phyloP scores from a whole-genome alignment of 1,140 invertebrate species.

The Anastrepha ludens region DNA sequence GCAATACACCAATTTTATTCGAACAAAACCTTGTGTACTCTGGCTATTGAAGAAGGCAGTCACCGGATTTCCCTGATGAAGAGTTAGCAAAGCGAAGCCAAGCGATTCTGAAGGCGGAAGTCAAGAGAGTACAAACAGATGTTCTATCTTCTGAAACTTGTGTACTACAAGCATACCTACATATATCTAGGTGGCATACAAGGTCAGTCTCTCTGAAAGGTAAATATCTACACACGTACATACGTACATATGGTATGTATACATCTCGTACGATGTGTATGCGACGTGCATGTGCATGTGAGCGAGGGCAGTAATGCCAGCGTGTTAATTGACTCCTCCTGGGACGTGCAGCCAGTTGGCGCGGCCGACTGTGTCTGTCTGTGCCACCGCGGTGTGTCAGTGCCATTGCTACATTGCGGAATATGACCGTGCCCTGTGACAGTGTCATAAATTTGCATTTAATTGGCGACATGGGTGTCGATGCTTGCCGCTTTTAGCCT shows the following conservation, averaged over 20 bases:
- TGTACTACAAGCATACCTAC: neutral
- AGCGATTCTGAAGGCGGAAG: neutral
- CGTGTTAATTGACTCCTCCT: conserved; percentile 3
- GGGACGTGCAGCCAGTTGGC: neutral
- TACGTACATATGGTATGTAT: too few species aligned
- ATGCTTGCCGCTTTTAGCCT: neutral
- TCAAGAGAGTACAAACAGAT: neutral
- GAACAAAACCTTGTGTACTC: neutral
- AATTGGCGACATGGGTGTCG: conserved; percentile 14
- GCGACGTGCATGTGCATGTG: neutral
- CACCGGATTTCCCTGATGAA: neutral
- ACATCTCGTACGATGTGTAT: neutral
- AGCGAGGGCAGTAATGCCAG: neutral
- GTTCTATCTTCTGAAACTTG: neutral
- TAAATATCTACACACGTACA: neutral
- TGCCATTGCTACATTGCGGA: neutral
- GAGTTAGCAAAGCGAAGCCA: neutral
- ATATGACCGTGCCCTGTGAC: neutral
- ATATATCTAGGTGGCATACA: neutral
- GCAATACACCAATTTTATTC: neutral
- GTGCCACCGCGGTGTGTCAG: neutral
- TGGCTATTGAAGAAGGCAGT: neutral
- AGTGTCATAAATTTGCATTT: conserved; percentile 44
- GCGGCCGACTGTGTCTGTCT: neutral
- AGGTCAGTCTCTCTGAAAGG: neutral